Evolutionary conservation across 1,140 invertebrate genomes (phyloP).

Genomic region (Platyscapa corneri): DNA sequence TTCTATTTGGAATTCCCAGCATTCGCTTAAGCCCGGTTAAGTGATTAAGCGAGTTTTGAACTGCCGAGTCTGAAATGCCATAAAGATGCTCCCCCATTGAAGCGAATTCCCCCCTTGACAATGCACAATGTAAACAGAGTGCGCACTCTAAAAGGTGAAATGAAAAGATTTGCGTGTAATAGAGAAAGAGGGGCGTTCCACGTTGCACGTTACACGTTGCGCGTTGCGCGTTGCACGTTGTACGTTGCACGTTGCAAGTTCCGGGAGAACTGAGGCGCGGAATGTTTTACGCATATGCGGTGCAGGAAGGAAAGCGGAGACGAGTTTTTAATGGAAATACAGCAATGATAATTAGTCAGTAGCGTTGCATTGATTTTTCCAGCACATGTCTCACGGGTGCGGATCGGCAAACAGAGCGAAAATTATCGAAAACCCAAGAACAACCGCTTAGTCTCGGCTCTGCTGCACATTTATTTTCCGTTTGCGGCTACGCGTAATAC

Average conservation of each 20-base stretch:
- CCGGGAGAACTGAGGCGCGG: conserved; percentile 14
- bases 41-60: background rate
- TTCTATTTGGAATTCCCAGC: conserved; percentile 2
- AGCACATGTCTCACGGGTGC: background rate
- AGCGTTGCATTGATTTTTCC: background rate
- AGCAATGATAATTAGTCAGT: background rate
- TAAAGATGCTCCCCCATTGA: background rate
- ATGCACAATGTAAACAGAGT: conserved; percentile 2
- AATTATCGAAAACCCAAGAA: conserved; percentile 17
- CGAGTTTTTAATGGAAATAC: conserved; percentile 25
- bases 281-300: conserved; percentile 21
- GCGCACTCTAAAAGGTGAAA: background rate
- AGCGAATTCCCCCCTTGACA: background rate
- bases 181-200: background rate
- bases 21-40: background rate
- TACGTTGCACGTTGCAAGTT: conserved; percentile 1
- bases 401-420: conserved; percentile 16
- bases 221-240: background rate
- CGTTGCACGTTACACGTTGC: background rate
- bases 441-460: background rate
- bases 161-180: background rate
- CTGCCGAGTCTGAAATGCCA: background rate
- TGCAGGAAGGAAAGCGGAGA: conserved; percentile 30
- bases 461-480: no score
- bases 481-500: background rate